These are phyloP conservation scores for Chrysoperla carnea DNA, from an alignment of 1,140 invertebrate genomes.

Conservation along the genomic window DNA sequence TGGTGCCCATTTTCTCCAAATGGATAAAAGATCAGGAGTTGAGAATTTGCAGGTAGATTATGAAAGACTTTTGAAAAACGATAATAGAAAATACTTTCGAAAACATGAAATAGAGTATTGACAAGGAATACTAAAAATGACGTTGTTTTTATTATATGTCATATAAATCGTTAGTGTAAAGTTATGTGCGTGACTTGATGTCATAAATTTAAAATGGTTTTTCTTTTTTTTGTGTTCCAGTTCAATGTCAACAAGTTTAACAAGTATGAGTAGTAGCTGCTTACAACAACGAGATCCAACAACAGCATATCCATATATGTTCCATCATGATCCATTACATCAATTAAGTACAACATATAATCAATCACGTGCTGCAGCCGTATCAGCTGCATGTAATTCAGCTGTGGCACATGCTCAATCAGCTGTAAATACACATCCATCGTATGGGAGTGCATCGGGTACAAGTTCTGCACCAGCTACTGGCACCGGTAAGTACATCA, in stretches of 20 bases:
- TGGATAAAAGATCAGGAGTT: no score
- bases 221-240: constrained; percentile 26
- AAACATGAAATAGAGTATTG: no score
- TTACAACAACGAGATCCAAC: constrained; percentile 64
- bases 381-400: constrained; percentile 38
- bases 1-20: no score
- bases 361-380: constrained; percentile 36
- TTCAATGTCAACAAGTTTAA: constrained; percentile 62
- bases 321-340: constrained; percentile 81
- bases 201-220: no score
- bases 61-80: no score
- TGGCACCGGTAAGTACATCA: constrained; percentile 18
- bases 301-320: constrained; percentile 67
- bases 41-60: no score
- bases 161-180: no score
- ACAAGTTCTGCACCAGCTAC: constrained; percentile 26
- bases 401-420: constrained; percentile 43
- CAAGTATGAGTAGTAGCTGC: constrained; percentile 69
- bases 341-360: constrained; percentile 52
- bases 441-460: constrained; percentile 32
- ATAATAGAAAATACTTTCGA: no score
- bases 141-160: no score
- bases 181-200: no score
- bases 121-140: no score
- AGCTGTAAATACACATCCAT: constrained; percentile 21